Evolutionary conservation across 2,797 vertebrate species (phyloP).

Genomic region (Synanceia verrucosa): DNA sequence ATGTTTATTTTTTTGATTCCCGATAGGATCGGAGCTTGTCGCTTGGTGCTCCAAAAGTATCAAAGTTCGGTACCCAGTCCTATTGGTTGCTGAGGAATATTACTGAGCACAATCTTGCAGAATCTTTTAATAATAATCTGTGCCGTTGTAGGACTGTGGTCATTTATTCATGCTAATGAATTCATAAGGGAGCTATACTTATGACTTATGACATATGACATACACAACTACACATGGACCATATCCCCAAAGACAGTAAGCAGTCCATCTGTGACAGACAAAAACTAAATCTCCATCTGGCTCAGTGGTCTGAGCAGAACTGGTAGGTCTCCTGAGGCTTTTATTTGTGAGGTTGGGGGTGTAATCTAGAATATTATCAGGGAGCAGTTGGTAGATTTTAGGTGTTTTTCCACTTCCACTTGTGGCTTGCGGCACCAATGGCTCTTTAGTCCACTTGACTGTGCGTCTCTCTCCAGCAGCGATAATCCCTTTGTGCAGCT

Average conservation of each 20-base stretch:
- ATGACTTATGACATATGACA: neutral
- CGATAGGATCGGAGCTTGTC: no score
- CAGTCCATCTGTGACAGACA: neutral
- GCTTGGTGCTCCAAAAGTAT: no score
- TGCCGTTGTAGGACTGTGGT: neutral
- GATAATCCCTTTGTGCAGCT: conserved; percentile 42
- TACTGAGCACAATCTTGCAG: neutral
- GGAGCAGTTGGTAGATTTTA: neutral
- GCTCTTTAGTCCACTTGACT: conserved; percentile 49
- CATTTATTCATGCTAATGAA: neutral
- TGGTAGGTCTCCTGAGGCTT: neutral
- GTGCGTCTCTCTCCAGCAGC: conserved; percentile 40
- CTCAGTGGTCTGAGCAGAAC: neutral
- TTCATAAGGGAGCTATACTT: neutral
- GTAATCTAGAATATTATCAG: neutral
- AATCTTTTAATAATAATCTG: neutral
- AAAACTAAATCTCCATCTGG: neutral
- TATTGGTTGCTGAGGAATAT: neutral
- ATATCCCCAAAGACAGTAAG: neutral
- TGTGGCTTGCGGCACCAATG: conserved; percentile 32
- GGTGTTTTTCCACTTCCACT: conserved; percentile 12
- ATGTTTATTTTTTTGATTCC: no score
- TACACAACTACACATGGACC: neutral
- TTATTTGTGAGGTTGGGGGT: neutral
- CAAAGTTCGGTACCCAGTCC: no score